A percentile compares a stretch with the other conserved stretches of the same genome.
Evolutionary conservation across 2,113 vertebrate species (phyloP).

Genomic region (Mastomys coucha): DNA sequence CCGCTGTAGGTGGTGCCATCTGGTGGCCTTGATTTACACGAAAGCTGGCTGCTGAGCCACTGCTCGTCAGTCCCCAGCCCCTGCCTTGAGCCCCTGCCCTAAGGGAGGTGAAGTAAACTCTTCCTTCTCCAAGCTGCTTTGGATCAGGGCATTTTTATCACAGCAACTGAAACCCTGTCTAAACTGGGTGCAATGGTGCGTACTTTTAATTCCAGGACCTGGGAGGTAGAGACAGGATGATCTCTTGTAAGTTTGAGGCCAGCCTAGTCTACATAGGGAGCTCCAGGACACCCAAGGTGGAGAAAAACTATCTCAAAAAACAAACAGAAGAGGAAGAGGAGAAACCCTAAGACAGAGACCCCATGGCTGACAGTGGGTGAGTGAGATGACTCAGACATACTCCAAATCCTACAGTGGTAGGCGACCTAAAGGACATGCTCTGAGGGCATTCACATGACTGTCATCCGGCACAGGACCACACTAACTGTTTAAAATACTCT

Average conservation of each 20-base stretch:
- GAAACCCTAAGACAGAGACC: background rate
- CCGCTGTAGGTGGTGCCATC: background rate
- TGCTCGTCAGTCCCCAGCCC: background rate
- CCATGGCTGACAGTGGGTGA: background rate
- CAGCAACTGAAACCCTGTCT: background rate
- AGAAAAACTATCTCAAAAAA: background rate
- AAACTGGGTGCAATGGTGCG: background rate
- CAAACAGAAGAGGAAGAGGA: background rate
- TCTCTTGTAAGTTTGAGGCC: background rate
- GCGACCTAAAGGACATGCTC: background rate
- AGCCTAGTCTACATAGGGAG: background rate
- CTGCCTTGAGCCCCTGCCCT: background rate
- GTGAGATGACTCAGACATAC: background rate
- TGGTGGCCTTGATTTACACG: background rate
- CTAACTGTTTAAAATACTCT: background rate
- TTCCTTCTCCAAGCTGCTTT: background rate
- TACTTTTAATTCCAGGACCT: background rate
- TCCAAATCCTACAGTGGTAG: background rate
- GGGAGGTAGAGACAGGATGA: background rate
- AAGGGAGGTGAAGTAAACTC: background rate
- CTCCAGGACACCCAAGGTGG: background rate
- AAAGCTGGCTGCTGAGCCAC: background rate
- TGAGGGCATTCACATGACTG: background rate
- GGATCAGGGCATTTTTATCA: background rate
- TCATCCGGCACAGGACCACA: background rate